phyloP scores from a whole-genome alignment of 2,888 invertebrate species.

The Caradrina kadenii region DNA sequence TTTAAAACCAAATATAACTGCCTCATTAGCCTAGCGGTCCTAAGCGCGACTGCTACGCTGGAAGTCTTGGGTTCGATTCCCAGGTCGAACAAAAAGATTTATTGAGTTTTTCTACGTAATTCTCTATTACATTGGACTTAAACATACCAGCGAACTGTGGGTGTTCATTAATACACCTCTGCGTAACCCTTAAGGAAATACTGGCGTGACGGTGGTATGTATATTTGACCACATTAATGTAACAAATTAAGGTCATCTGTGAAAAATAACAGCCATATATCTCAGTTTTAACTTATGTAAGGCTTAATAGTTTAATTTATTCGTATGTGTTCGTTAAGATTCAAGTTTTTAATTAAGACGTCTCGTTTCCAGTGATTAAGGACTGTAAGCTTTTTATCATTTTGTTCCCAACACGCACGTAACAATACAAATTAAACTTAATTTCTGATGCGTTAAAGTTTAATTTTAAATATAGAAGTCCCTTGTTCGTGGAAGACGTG shows the following conservation, averaged over 20 bases:
- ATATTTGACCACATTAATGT: conserved; percentile 38
- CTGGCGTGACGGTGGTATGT: too few species aligned
- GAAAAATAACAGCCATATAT: conserved; percentile 60
- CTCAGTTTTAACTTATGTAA: conserved; percentile 51
- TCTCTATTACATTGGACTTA: too few species aligned
- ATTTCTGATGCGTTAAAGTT: fast-evolving
- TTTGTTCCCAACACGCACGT: conserved; percentile 43
- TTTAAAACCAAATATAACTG: conserved; percentile 25
- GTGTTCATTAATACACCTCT: too few species aligned
- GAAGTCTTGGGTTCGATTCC: too few species aligned
- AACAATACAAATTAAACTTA: not conserved
- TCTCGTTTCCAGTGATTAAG: conserved; percentile 80
- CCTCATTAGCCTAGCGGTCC: too few species aligned
- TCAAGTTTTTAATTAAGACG: conserved; percentile 81
- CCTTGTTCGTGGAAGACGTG: conserved; percentile 34
- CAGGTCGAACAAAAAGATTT: too few species aligned
- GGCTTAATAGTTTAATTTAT: conserved; percentile 73
- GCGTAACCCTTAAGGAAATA: too few species aligned
- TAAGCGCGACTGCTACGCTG: too few species aligned
- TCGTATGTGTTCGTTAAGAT: conserved; percentile 66
- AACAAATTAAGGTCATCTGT: conserved; percentile 57
- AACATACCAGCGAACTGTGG: too few species aligned
- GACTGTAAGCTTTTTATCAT: conserved; percentile 73
- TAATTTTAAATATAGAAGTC: not conserved
- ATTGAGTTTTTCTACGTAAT: too few species aligned